Evolutionary conservation across 2,888 invertebrate genomes (phyloP).

Genomic region (Odontocolon sp.): DNA sequence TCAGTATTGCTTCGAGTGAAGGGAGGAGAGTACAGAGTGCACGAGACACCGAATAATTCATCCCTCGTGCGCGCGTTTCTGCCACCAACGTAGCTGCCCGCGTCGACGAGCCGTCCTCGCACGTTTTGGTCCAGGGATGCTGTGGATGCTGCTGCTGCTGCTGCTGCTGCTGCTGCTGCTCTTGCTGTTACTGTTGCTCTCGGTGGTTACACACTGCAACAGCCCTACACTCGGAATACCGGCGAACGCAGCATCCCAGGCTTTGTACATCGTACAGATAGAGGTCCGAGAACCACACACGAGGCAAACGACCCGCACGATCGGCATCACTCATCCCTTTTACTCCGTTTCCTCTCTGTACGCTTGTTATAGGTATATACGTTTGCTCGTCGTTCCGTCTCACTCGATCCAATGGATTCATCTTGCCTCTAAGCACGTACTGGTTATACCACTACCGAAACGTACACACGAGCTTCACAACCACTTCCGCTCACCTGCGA

Average conservation of each 20-base stretch:
- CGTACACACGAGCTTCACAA: no score
- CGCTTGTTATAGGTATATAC: neutral
- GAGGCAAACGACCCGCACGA: neutral
- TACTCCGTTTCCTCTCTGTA: neutral
- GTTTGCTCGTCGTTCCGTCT: neutral
- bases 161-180: no score
- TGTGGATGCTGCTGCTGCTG: no score
- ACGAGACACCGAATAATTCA: conserved; percentile 79
- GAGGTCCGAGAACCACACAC: neutral
- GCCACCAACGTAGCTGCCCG: no score
- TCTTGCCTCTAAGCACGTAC: neutral
- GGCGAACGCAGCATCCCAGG: no score
- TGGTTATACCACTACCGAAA: neutral
- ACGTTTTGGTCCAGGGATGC: conserved; percentile 2
- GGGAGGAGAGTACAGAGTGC: conserved; percentile 73
- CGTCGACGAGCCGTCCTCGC: conserved; percentile 37
- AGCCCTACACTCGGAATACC: no score
- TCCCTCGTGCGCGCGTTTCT: conserved; percentile 62
- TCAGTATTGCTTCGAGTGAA: no score
- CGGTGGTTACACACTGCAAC: no score
- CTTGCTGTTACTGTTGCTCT: no score
- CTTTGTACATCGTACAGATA: no score
- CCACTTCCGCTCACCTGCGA: conserved; percentile 12
- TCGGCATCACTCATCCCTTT: neutral
- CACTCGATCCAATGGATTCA: neutral